phyloP scores from a whole-genome alignment of 2,113 vertebrate species.

The Nesogale talazaci region DNA sequence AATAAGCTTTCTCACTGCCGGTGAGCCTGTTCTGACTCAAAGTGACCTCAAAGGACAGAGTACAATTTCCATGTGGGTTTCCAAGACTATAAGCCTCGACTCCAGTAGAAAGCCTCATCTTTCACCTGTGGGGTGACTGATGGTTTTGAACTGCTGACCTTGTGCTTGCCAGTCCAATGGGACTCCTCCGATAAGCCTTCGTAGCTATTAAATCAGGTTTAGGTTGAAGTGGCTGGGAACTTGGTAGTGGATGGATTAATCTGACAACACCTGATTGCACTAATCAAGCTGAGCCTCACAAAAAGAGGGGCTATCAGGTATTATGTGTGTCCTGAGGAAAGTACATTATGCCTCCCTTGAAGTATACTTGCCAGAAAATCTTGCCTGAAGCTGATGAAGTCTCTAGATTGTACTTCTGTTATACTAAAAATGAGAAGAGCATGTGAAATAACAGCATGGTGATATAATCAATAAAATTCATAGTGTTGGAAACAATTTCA shows the following conservation, averaged over 20 bases:
- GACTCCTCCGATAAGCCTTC: not conserved
- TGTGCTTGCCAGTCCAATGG: not conserved
- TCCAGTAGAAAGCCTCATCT: no score
- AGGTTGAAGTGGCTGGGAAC: not conserved
- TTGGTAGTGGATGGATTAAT: not conserved
- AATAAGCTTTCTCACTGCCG: not conserved
- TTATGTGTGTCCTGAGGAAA: not conserved
- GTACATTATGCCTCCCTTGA: not conserved
- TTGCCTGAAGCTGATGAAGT: not conserved
- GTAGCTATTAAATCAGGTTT: not conserved
- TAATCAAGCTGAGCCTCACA: not conserved
- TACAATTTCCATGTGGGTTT: no score
- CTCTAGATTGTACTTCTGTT: conserved; percentile 3
- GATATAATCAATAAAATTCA: conserved; percentile 8
- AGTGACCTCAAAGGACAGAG: no score
- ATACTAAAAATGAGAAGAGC: conserved; percentile 17
- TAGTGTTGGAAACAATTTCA: conserved; percentile 26
- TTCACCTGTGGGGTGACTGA: no score
- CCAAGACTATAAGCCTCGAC: no score
- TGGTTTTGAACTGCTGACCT: no score
- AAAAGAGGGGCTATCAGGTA: not conserved
- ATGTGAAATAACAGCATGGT: not conserved
- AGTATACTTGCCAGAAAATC: not conserved
- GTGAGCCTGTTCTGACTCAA: not conserved
- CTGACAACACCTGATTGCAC: not conserved